A percentile compares a stretch with the other conserved stretches of the same genome.
phyloP scores from a whole-genome alignment of 35 echinoderm and acorn worm species.

The Strongylocentrotus purpuratus region DNA sequence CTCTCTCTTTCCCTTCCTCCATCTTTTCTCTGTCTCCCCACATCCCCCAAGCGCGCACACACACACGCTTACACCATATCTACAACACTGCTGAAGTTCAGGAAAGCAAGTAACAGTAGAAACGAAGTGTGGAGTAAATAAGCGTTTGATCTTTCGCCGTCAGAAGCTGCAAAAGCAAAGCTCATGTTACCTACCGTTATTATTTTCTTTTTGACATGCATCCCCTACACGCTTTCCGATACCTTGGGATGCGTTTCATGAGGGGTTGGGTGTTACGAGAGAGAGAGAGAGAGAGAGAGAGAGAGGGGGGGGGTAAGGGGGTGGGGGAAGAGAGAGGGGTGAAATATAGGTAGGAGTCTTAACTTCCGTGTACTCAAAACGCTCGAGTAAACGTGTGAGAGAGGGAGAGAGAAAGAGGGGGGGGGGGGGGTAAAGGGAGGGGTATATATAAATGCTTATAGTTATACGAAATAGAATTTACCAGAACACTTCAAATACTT shows the following conservation, averaged over 20 bases:
- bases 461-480: no score
- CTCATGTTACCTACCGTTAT: neutral
- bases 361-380: no score
- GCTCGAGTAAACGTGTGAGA: no score
- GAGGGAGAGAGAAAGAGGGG: no score
- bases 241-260: neutral
- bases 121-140: conserved; percentile 5
- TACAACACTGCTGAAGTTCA: neutral
- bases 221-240: neutral
- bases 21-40: no score
- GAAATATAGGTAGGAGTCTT: no score
- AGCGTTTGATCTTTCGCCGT: conserved; percentile 22
- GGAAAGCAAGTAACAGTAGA: neutral
- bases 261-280: neutral
- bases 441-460: no score
- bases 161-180: conserved; percentile 13
- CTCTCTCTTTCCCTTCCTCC: no score
- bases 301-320: neutral
- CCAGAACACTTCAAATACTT: neutral
- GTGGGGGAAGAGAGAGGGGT: neutral
- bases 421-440: no score
- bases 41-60: neutral
- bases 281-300: neutral
- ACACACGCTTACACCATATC: neutral
- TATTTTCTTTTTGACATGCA: no score